Base-by-base conservation (phyloP, 2,888 invertebrate genomes). In the Mesochorus sp. region DNA sequence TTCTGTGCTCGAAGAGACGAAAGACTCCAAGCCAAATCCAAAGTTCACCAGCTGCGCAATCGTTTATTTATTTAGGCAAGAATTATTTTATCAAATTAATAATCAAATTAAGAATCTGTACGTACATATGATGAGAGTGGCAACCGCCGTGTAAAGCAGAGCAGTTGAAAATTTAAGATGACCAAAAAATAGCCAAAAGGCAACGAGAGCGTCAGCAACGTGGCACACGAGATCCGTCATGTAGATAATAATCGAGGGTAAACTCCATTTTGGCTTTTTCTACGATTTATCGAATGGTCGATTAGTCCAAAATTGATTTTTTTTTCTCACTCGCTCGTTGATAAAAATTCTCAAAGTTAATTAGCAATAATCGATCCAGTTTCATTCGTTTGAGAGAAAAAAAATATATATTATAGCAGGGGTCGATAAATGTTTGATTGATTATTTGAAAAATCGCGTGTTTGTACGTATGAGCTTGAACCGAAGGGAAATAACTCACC, bases 11-110 rank as follows among this genome's bases (percentile, higher is more conserved):
- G 73, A 85, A 88, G 28, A 87, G 80, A 4, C 81, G 81, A 39
- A 87, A 74, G 5, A 85, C 85, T 3, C 87, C 86, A 51, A 87
- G 49, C 85, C 86, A 88, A 34, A 84, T 74, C 86, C 88, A 88
- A 37, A 86, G 71, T 81, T 88, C 85, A 24, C 76, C 79, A 28
- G 83, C 88, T 88, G 55, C n/a, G n/a, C n/a, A 81, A 76, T 47
- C 57, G 21, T 51, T 26, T 55, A 28, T 61, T 14, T 6, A 39
- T 47, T 39, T n/a, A n/a, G n/a, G n/a, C n/a, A n/a, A n/a, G n/a
- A n/a, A n/a, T n/a, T n/a, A n/a, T n/a, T n/a, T n/a, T n/a, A n/a
- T n/a, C n/a, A n/a, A n/a, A n/a, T n/a, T n/a, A n/a, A n/a, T n/a
- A n/a, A n/a, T n/a, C n/a, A n/a, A n/a, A n/a, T n/a, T n/a, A n/a